Conservation (phyloP, 2,888 invertebrate species). For the Dione juno region DNA sequence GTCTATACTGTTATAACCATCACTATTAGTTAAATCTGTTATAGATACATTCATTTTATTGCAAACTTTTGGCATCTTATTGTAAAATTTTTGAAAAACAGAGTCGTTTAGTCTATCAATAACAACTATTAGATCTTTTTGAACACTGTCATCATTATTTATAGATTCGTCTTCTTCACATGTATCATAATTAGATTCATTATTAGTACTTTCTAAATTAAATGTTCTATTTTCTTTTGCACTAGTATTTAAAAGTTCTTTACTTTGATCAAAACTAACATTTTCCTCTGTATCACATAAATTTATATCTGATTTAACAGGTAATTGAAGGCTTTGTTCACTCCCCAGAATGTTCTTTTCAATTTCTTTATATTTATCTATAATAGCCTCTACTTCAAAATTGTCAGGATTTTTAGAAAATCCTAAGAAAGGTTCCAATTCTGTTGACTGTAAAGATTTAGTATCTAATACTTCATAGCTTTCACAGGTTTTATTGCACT, state of each 20-base stretch:
- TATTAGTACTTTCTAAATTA: conserved; percentile 47
- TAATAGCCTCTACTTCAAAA: conserved; percentile 12
- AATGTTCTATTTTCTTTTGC: conserved; percentile 24
- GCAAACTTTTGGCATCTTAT: conserved; percentile 48
- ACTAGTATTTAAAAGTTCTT: conserved; percentile 7
- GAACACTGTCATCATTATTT: conserved; percentile 34
- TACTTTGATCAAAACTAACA: conserved; percentile 2
- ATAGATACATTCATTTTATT: conserved; percentile 27
- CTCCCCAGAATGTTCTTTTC: neutral
- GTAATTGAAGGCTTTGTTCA: conserved; percentile 4
- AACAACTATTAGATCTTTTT: conserved; percentile 55
- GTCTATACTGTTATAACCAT: conserved; percentile 17
- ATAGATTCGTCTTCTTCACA: conserved; percentile 61
- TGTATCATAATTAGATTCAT: conserved; percentile 67
- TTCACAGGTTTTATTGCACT: neutral
- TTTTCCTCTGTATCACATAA: conserved; percentile 7
- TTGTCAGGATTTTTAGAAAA: conserved; percentile 34
- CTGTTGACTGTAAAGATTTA: conserved; percentile 37
- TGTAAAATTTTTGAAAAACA: conserved; percentile 60
- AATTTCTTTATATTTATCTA: conserved; percentile 28
- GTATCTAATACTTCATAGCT: conserved; percentile 11
- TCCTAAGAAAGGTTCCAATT: conserved; percentile 46
- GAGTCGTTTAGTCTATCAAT: conserved; percentile 63
- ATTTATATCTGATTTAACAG: neutral
- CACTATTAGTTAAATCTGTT: conserved; percentile 37